These are phyloP conservation scores for Toxostoma redivivum DNA, from an alignment of 2,113 vertebrate genomes.

Conservation along the genomic window DNA sequence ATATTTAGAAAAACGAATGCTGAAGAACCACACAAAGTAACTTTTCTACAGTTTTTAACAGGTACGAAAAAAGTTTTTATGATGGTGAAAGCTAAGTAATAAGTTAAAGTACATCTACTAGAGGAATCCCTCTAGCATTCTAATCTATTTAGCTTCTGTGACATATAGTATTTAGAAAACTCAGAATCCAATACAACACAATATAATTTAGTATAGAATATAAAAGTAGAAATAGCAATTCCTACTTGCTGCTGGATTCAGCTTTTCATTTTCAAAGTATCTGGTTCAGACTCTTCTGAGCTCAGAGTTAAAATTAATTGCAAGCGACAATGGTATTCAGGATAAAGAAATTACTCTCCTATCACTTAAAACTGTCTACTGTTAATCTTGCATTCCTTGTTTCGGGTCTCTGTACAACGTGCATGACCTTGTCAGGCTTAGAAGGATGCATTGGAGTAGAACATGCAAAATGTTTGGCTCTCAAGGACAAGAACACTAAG, in stretches of 20 bases:
- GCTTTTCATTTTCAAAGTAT: background rate
- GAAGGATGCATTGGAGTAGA: background rate
- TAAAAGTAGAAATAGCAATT: background rate
- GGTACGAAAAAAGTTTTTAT: background rate
- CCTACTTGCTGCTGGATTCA: background rate
- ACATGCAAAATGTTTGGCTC: background rate
- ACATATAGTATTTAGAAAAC: background rate
- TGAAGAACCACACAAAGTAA: background rate
- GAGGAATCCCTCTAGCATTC: background rate
- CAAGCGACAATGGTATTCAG: background rate
- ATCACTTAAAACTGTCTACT: background rate
- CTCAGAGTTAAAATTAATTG: constrained; percentile 31
- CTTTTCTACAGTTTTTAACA: background rate
- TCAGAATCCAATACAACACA: background rate
- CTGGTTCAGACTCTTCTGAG: background rate
- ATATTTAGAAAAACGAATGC: background rate
- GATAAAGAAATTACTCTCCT: constrained; percentile 19
- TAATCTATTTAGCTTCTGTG: background rate
- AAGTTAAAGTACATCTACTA: background rate
- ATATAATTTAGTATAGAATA: background rate
- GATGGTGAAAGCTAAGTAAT: background rate
- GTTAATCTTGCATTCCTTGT: constrained; percentile 19
- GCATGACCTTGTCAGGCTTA: constrained; percentile 1
- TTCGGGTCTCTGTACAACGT: background rate
- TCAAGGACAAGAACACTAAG: background rate